Conservation (phyloP, 2,888 invertebrate genomes). For the Formica aserva region DNA sequence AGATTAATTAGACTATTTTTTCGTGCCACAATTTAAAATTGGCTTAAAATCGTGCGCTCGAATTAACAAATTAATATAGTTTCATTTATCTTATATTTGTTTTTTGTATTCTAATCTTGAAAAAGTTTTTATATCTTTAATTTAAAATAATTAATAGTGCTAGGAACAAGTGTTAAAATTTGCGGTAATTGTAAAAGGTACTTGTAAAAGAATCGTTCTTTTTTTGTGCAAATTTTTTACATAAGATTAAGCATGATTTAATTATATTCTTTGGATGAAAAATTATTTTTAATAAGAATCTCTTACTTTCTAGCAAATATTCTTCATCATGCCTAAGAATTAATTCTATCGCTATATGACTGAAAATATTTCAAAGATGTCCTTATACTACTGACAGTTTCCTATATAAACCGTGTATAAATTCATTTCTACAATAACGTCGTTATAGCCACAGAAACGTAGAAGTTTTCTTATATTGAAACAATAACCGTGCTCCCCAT, state of each 20-base stretch:
- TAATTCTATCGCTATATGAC: background rate
- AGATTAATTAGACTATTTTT: background rate
- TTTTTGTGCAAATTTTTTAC: background rate
- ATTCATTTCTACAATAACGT: conserved; percentile 25
- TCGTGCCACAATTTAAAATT: background rate
- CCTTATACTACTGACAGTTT: conserved; percentile 24
- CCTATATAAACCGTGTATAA: conserved; percentile 24
- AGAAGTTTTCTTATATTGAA: conserved; percentile 27
- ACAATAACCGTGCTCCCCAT: background rate
- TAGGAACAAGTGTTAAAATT: background rate
- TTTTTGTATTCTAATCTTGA: background rate
- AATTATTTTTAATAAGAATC: background rate
- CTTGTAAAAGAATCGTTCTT: background rate
- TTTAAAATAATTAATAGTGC: background rate
- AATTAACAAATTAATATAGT: background rate
- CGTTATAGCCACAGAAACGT: conserved; percentile 4
- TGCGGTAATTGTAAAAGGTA: background rate
- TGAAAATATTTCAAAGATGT: conserved; percentile 29
- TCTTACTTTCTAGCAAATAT: background rate
- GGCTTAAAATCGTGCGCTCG: background rate
- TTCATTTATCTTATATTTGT: background rate
- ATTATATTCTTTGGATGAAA: background rate
- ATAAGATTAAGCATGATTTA: background rate
- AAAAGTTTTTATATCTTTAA: background rate
- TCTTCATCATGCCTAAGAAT: background rate